Percentiles rank a stretch among this genome's conserved stretches.
phyloP scores from a whole-genome alignment of 2,113 vertebrate species.

The Oriolus oriolus region DNA sequence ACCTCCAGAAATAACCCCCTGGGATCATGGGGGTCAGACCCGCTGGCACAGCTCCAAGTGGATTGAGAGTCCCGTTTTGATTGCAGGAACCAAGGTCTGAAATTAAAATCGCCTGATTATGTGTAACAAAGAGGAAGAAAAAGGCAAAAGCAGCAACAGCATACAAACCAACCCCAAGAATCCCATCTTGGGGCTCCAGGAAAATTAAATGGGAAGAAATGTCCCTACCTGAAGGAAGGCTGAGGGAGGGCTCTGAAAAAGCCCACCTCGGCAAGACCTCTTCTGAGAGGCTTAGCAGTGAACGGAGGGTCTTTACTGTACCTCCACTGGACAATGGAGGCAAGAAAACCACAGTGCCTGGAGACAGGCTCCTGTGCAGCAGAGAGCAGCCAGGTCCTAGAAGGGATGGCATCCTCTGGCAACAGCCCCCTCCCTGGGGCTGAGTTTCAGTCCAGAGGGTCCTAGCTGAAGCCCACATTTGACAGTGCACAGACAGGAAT shows the following conservation, averaged over 20 bases:
- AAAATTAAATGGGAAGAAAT: neutral
- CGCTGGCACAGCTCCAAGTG: rapidly evolving
- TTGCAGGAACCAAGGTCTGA: neutral
- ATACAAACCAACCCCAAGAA: neutral
- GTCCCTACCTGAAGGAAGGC: neutral
- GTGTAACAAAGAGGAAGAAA: neutral
- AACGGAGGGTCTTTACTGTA: neutral
- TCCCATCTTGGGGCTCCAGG: neutral
- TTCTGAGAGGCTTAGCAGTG: neutral
- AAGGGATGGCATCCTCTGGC: neutral
- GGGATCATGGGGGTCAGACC: rapidly evolving
- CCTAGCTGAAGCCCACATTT: neutral
- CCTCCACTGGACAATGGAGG: neutral
- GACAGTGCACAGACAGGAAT: neutral
- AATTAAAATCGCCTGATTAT: neutral
- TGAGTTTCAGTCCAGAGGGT: rapidly evolving
- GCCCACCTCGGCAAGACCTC: neutral
- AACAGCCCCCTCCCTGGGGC: neutral
- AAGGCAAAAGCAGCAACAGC: neutral
- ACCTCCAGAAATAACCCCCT: neutral
- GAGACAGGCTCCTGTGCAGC: neutral
- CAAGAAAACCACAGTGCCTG: neutral
- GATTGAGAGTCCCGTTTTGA: neutral
- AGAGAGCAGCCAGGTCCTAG: neutral
- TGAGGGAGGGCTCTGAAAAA: neutral